Conservation (phyloP, 1,140 invertebrate genomes). For the Ridgeia piscesae region DNA sequence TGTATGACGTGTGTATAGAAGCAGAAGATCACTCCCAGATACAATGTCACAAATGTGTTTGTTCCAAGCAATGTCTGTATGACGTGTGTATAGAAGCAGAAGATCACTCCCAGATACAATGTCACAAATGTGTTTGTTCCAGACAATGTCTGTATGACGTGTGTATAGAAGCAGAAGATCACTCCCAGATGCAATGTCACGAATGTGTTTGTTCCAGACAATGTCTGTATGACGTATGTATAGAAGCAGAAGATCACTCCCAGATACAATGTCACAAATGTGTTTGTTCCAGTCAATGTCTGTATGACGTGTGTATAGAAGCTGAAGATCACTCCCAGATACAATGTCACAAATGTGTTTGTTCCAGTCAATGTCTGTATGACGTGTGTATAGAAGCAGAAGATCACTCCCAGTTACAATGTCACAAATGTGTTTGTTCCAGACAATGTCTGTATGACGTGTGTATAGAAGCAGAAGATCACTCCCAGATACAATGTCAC, state of each 20-base stretch:
- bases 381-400: too few species aligned
- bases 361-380: constrained; percentile 56
- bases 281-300: constrained; percentile 51
- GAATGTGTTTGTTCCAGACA: constrained; percentile 36
- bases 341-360: neutral
- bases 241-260: too few species aligned
- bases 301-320: too few species aligned
- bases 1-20: too few species aligned
- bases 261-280: neutral
- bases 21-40: too few species aligned
- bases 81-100: too few species aligned
- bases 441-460: constrained; percentile 66
- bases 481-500: constrained; percentile 66
- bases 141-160: constrained; percentile 67
- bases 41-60: neutral
- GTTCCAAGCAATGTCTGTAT: constrained; percentile 56
- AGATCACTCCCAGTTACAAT: too few species aligned
- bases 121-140: constrained; percentile 20
- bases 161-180: too few species aligned
- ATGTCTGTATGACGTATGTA: too few species aligned
- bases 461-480: constrained; percentile 64
- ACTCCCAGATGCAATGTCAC: neutral
- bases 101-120: neutral
- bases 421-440: constrained; percentile 26
- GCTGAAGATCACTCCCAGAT: too few species aligned